phyloP scores from a whole-genome alignment of 2,113 vertebrate genomes.

The Bubo bubo region DNA sequence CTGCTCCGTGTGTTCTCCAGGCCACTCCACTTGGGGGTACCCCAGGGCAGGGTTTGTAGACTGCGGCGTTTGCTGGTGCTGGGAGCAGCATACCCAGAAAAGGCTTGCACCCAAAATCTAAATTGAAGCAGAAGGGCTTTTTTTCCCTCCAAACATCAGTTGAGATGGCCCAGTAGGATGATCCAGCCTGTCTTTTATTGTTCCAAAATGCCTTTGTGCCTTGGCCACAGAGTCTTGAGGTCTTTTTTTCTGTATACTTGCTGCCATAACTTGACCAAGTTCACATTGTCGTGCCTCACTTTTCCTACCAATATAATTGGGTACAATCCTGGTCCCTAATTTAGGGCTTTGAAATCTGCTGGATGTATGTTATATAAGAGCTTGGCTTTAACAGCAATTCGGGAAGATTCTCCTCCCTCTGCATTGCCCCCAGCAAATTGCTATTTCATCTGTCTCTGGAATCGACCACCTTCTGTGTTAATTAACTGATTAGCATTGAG shows the following conservation, averaged over 20 bases:
- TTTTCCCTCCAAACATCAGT: neutral
- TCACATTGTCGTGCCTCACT: neutral
- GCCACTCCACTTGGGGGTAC: too few relatives aligned
- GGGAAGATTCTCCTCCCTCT: neutral
- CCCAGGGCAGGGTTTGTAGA: neutral
- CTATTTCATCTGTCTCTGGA: neutral
- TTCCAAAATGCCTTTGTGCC: neutral
- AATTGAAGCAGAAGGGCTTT: neutral
- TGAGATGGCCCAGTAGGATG: neutral
- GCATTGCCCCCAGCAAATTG: neutral
- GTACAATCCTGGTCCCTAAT: neutral
- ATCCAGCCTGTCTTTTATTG: neutral
- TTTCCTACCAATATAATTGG: neutral
- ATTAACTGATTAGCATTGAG: neutral
- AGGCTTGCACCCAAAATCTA: neutral
- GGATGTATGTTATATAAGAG: neutral
- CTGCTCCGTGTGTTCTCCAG: rapidly evolving
- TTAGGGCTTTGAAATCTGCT: neutral
- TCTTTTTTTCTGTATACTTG: neutral
- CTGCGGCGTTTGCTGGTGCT: neutral
- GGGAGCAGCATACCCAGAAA: neutral
- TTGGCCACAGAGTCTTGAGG: neutral
- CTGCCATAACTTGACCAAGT: neutral
- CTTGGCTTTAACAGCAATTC: rapidly evolving
- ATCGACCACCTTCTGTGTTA: neutral